phyloP scores from a whole-genome alignment of 2,113 vertebrate species.

The Lethenteron camtschaticum region DNA sequence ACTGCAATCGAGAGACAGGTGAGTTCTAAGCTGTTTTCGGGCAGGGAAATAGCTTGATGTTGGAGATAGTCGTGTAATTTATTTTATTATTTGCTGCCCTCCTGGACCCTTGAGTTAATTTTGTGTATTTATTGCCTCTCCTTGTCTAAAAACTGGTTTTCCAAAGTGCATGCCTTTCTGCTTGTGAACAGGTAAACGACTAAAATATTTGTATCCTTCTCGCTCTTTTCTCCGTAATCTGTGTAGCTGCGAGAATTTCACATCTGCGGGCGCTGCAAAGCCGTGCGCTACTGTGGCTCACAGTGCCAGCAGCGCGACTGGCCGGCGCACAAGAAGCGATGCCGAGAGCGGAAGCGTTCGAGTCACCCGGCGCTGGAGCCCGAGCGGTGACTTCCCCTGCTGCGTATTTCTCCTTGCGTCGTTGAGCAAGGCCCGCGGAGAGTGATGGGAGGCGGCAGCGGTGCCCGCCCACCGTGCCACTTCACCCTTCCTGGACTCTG shows the following conservation, averaged over 20 bases:
- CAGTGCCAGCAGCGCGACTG: constrained; percentile 98
- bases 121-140: too few species aligned
- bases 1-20: constrained; percentile 93
- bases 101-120: too few species aligned
- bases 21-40: constrained; percentile 10
- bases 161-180: too few species aligned
- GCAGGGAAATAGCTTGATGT: too few species aligned
- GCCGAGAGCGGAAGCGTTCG: constrained; percentile 68
- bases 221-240: constrained; percentile 15
- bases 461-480: constrained; percentile 14
- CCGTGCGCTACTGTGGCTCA: constrained; percentile 83
- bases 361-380: constrained; percentile 71
- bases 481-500: not conserved
- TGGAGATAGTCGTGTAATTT: too few species aligned
- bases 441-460: constrained; percentile 10
- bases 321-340: constrained; percentile 97
- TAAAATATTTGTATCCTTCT: not conserved
- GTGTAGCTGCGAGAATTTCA: constrained; percentile 66
- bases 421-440: too few species aligned
- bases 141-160: too few species aligned
- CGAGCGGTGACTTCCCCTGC: constrained; percentile 39
- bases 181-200: not conserved
- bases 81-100: too few species aligned
- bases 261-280: constrained; percentile 93
- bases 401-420: too few species aligned